Base-by-base conservation (phyloP, 2,797 vertebrate genomes). In the Melanotaenia nigrans region DNA sequence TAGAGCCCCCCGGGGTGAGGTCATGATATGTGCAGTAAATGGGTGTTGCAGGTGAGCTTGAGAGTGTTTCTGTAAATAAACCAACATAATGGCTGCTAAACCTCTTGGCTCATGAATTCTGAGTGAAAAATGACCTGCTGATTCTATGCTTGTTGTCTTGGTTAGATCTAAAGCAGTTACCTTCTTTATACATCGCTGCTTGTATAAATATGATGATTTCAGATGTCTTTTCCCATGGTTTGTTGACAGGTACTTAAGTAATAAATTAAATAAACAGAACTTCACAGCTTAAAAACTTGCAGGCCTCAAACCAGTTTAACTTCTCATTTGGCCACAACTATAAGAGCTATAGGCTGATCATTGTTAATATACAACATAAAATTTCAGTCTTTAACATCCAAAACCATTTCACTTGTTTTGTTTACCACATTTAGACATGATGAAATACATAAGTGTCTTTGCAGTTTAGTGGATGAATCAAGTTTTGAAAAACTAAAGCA, bases 21-120 rank as follows among this genome's bases (percentile, higher is more conserved):
- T 55, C 66, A 76, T 79, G 42, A 81, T 74, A 42, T 66, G 45
- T 61, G 70, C 55, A 76, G 42, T 85, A 72, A 77, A 85, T 58
- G 53, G 71, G 61, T 78, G 68, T 60, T 75, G 42, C 40, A 73
- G 45, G 25, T 60, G 42, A 63, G 60, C 61, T 18, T 45, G 16
- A 38, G 78, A 49, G 36, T 59, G 55, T 74, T 86, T 79, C 59
- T 69, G 22, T 65, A 71, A 69, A 78, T 32, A 55, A 77, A 71
- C 60, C 66, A 65, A 61, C 42, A 47, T 54, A 65, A 32, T 42
- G 65, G 33, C 63, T 28, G 16, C 63, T 33, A 54, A 77, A 72
- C 49, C 47, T 59, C 63, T 67, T 38, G 14, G n/a, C 63, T 67
- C 51, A 61, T 42, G 32, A 33, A 45, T 32, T 51, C 45, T 49